Base-by-base conservation (phyloP, 2,113 vertebrate genomes). In the Antennarius striatus region DNA sequence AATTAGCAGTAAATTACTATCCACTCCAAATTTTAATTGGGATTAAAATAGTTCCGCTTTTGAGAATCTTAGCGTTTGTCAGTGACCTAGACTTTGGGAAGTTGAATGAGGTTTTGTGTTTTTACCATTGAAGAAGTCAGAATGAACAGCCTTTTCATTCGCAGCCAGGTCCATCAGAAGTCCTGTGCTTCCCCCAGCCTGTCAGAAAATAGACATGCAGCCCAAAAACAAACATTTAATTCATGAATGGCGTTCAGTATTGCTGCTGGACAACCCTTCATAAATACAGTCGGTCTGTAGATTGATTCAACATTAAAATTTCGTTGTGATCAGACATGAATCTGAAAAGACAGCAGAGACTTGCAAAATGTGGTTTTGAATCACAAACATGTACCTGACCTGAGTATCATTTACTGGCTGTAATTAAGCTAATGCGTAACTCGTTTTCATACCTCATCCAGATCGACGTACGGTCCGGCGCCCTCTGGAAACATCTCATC, bases 401-500 rank as follows among this genome's bases (percentile, higher is more conserved):
- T 14, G 9, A 3, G n/a, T 4, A 6, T 4, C 13, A 12, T 10
- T 40, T 2, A 9, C 10, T 22, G 36, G 16, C 1, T 3, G 48
- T 43, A 12, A 64, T n/a, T 6, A 32, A 22, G 30, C 36, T 17
- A 61, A 36, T 7, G 29, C 32, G 16, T 56, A 50, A 14, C 30
- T 0, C 5, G 57, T 46, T 51, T 53, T 76, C 71, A 7, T 1
- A 96, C 95, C 95, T 96, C 96, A 17, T 96, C 96, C 22, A 96
- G 90, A 11, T 97, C 95, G 53, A 96, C 96, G n/a, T 96, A 98
- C 0, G 95, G 95, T 0, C 95, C 95, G 0, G 95, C 95, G 1
- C 95, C 96, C 77, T 97, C 95, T 0, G 95, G 96, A 17, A 98
- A 97, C 96, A 98, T 98, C 86, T 97, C 96, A 0, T 97, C 96